Base-by-base conservation (phyloP, 2,888 invertebrate species). In the Villa cingulata region DNA sequence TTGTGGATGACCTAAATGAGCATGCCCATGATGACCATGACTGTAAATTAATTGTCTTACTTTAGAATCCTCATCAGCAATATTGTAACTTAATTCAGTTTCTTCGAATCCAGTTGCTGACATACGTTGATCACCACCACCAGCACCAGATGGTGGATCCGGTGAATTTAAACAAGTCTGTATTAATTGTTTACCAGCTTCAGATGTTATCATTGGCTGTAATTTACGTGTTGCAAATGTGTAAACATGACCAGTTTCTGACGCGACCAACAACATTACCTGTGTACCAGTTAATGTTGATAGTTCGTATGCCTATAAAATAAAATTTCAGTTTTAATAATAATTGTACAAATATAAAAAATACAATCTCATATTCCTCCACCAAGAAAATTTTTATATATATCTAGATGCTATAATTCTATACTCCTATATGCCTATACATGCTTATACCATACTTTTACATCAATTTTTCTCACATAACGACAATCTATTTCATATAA, bases 161-260 rank as follows among this genome's bases (percentile, higher is more conserved):
- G 95, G 96, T 43, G 94, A 91, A 72, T 96, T 96, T 53, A 98
- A 81, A 72, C 98, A 98, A 58, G 95, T 96, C 74, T 98, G 97
- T 63, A 98, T 98, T 58, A 98, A 77, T 55, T 94, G 87, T 71
- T 98, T 97, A 57, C 97, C 97, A 51, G 88, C 86, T 68, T 89
- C 88, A 58, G 95, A 95, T 42, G 95, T 96, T 70, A 99, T 97
- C 96, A 98, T 98, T 57, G 98, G 98, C 72, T 96, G 95, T 46
- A 99, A 78, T 70, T 95, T 95, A 58, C 95, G 81, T 58, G 98
- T 98, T 54, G 98, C 97, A 74, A 97, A 98, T 53, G 98, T 98
- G 75, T 98, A 99, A 62, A 99, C 98, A 74, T 98, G 98, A 46
- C 97, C 97, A 18, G 97, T 97, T 72, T 96, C 97, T 55, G 92